Evolutionary conservation across 2,888 invertebrate species (phyloP), one percentile per base, ranked within the genome.

Genomic region (Lycaena phlaeas): DNA sequence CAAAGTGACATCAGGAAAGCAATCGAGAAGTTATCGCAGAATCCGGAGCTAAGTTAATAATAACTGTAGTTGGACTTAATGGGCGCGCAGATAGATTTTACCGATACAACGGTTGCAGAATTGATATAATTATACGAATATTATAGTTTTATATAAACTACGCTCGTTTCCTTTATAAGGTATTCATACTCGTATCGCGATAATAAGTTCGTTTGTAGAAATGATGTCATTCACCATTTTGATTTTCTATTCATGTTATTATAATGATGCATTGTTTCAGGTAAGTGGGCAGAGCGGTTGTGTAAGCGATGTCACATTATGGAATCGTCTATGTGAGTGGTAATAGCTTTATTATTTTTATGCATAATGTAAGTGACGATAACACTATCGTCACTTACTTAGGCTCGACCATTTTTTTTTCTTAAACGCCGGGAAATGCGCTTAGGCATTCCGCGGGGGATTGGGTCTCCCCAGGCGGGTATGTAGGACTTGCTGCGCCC

Each of bases 211-310:
- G 38, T 39, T 48, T 41, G 45, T 58, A 69, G 65, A 66, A 70
- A 67, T 64, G 57, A 64, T 65, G 59, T 58, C 55, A 59, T 64
- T 64, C 61, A 65, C 65, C 59, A 52, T 54, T 64, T 68, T 61
- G 59, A 63, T 56, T 63, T 58, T 62, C 54, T 44, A 65, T 70
- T 59, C 72, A 63, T 74, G 62, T 71, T 72, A 78, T 81, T 79
- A 64, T 79, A 82, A 78, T 81, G 78, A 78, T 71, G 71, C 68
- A 84, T 84, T 84, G 84, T 82, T 82, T 77, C 77, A 79, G 82
- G 82, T 84, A 78, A 77, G 82, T 70, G 68, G 79, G 79, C 66
- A 77, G 61, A 52, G 55, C 54, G 56, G 43, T 65, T 63, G 57
- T 52, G 64, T 57, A 62, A 64, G 62, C 57, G 71, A 75, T 70